These are phyloP conservation scores for Drosophila kohkoa DNA, from an alignment of 1,140 invertebrate genomes.

Conservation along the genomic window DNA sequence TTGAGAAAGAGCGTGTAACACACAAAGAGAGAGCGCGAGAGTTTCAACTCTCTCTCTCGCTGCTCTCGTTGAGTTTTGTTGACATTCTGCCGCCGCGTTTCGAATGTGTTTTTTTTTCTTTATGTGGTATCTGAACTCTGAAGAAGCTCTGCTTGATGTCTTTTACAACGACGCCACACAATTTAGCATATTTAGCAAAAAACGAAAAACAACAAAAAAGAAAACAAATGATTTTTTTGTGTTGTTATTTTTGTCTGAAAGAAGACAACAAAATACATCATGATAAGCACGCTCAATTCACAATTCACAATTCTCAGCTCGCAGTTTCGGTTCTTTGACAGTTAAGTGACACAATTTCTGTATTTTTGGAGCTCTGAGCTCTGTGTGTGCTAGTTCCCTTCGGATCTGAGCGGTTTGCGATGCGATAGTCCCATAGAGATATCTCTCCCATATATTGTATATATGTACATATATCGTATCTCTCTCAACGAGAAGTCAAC, in stretches of 20 bases:
- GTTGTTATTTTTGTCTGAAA: neutral
- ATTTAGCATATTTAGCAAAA: constrained; percentile 72
- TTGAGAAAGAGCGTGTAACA: constrained; percentile 30
- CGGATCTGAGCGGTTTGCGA: neutral
- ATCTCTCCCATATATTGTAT: neutral
- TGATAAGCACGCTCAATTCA: constrained; percentile 41
- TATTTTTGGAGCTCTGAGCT: neutral
- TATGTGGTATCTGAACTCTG: constrained; percentile 13
- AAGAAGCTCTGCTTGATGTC: constrained; percentile 34
- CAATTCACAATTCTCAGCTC: neutral
- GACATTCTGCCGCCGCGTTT: constrained; percentile 64
- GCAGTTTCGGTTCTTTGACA: constrained; percentile 44
- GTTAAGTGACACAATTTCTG: constrained; percentile 78
- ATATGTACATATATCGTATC: neutral
- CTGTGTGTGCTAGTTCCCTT: constrained; percentile 14
- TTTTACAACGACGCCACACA: constrained; percentile 49
- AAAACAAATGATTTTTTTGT: constrained; percentile 13
- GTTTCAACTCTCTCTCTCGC: neutral
- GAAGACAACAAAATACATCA: constrained; percentile 19
- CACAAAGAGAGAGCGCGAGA: constrained; percentile 26
- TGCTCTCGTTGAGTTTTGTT: constrained; percentile 64
- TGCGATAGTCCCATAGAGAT: constrained; percentile 1
- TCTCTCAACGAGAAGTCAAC: neutral
- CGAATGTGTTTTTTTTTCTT: constrained; percentile 8
- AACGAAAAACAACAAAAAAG: neutral